A percentile compares a stretch with the other conserved stretches of the same genome.
phyloP scores from a whole-genome alignment of 2,797 vertebrate species.

The Falco rusticolus region DNA sequence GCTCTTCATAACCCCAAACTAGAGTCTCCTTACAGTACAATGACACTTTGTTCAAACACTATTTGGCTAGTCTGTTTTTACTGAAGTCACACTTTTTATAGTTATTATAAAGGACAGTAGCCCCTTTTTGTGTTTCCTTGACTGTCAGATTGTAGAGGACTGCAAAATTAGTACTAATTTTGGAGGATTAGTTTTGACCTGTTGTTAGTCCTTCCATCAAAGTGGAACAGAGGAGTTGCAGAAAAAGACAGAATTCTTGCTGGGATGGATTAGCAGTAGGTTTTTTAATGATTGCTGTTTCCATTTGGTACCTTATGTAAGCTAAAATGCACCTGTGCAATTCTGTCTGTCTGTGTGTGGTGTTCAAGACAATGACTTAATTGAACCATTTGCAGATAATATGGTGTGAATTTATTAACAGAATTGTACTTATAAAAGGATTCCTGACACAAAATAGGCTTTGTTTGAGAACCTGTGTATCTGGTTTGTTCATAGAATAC shows the following conservation, averaged over 20 bases:
- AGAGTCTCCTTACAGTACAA: rapidly evolving
- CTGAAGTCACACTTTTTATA: not conserved
- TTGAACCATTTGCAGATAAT: not conserved
- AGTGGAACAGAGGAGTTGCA: not conserved
- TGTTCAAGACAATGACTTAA: not conserved
- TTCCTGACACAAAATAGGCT: not conserved
- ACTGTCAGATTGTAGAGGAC: not conserved
- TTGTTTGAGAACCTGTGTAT: not conserved
- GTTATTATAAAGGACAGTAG: not conserved
- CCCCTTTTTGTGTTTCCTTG: not conserved
- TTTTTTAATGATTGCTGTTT: not conserved
- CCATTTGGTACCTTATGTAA: not conserved
- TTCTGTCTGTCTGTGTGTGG: not conserved
- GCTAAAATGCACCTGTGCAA: not conserved
- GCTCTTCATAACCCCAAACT: not conserved
- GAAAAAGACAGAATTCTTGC: not conserved
- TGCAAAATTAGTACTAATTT: not conserved
- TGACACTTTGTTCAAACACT: not conserved
- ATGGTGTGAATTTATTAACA: slow-evolving; percentile 28
- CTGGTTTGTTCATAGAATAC: not conserved
- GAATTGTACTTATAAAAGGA: not conserved
- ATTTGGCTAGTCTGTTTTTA: not conserved
- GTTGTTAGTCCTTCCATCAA: not conserved
- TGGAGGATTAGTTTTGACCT: not conserved
- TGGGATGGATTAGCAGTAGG: not conserved